Evolutionary conservation across 2,888 invertebrate genomes (phyloP).

Genomic region (Euclidia mi): DNA sequence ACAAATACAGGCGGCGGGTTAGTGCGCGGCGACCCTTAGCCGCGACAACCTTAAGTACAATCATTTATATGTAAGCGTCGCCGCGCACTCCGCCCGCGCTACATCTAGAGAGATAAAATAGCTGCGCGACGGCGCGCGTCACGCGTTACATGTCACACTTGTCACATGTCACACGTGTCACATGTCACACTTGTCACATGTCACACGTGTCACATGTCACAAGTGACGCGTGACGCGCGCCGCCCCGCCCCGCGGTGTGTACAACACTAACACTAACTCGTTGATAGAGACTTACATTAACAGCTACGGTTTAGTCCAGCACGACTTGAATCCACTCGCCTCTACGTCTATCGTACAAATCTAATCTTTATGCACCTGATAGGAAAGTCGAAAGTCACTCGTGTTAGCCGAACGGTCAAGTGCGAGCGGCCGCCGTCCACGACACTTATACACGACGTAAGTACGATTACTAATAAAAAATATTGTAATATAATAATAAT

Average conservation of each 20-base stretch:
- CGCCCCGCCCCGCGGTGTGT: slow-evolving; percentile 40
- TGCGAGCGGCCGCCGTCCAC: slow-evolving; percentile 41
- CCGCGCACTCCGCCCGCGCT: slow-evolving; percentile 26
- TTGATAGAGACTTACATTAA: slow-evolving; percentile 83
- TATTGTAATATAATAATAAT: slow-evolving; percentile 53
- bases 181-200: slow-evolving; percentile 2
- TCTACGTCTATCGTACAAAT: slow-evolving; percentile 61
- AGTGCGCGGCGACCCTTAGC: slow-evolving; percentile 23
- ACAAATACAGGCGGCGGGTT: slow-evolving; percentile 29
- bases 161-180: slow-evolving; percentile 14
- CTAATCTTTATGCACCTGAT: slow-evolving; percentile 65
- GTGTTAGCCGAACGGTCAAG: slow-evolving; percentile 56
- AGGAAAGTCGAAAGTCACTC: slow-evolving; percentile 66
- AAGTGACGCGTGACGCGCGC: slow-evolving; percentile 29
- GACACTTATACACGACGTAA: slow-evolving; percentile 46
- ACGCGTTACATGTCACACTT: not conserved
- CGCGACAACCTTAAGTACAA: slow-evolving; percentile 19
- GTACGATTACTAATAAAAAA: slow-evolving; percentile 45
- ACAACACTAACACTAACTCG: slow-evolving; percentile 83
- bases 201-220: slow-evolving; percentile 13
- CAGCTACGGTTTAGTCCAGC: slow-evolving; percentile 65
- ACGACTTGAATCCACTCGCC: slow-evolving; percentile 57
- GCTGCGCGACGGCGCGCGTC: slow-evolving; percentile 10
- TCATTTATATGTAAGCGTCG: slow-evolving; percentile 7
- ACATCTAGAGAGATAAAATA: slow-evolving; percentile 28